Evolutionary conservation across 2,113 vertebrate species (phyloP).

Genomic region (Sinocyclocheilus anshuiensis): DNA sequence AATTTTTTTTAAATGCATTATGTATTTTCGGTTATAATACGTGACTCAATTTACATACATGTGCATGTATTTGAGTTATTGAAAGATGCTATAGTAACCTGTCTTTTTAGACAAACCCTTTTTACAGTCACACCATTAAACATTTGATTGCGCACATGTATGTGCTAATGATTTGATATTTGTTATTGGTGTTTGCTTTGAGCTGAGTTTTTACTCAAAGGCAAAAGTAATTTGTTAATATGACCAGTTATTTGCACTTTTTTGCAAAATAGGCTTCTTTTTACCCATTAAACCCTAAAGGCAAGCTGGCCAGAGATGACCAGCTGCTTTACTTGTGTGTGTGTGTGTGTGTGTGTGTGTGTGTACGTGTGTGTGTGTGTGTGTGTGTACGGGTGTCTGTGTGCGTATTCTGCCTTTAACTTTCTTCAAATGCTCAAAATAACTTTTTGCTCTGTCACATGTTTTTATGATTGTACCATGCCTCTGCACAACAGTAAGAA

Average conservation of each 20-base stretch:
- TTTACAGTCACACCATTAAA: background rate
- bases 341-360: background rate
- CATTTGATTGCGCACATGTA: background rate
- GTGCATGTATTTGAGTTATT: background rate
- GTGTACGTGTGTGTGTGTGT: background rate
- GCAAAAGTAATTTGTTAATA: conserved; percentile 27
- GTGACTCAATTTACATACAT: too few relatives aligned
- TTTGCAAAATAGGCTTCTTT: conserved; percentile 40
- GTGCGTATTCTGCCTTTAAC: background rate
- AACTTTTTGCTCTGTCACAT: background rate
- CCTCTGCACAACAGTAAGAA: background rate
- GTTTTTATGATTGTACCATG: background rate
- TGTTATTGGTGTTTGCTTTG: background rate
- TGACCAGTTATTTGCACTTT: conserved; percentile 36
- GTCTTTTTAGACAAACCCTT: background rate
- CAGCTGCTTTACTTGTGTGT: conserved; percentile 25
- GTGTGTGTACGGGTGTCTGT: background rate
- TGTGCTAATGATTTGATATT: background rate
- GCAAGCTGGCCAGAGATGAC: conserved; percentile 19
- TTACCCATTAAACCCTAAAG: conserved; percentile 6
- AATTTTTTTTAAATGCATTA: too few relatives aligned
- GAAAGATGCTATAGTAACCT: background rate
- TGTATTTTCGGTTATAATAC: too few relatives aligned
- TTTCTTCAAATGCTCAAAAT: background rate
- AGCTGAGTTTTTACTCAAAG: conserved; percentile 8